Evolutionary conservation across 2,113 vertebrate genomes (phyloP), one percentile per base, ranked within the genome.

Genomic region (Cinclus mexicanus): DNA sequence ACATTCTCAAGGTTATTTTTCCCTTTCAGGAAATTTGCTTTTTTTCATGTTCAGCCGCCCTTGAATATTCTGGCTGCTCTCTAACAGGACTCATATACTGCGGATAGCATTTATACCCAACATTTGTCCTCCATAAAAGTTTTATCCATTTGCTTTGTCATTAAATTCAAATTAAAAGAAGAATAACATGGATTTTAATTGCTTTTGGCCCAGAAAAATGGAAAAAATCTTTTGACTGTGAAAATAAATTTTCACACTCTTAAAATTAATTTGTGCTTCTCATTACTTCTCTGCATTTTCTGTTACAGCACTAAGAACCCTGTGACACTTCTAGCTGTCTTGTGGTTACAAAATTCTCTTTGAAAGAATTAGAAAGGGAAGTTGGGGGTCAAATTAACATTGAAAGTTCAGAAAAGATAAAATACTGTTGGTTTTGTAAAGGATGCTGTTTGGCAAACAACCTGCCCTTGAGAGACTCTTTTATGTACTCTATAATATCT

Each of bases 131-230:
- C 39, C 41, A 82, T 53, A 93, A 95, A 95, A 47, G 14, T 93
- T 97, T 95, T 87, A 93, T 71, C 25, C 47, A 89, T 69, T 19
- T 78, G 17, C 15, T 22, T 41, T 90, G 25, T 90, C 67, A 44
- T 93, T 96, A 92, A 93, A 97, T 93, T 93, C 24, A 95, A 97
- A 95, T 79, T 21, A 87, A 94, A 65, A 87, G 3, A 72, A 31
- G 92, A 93, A 89, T 74, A 47, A 50, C 47, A 65, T 35, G 9
- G 22, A 74, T 41, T 89, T 92, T 74, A 87, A 90, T 59, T 97
- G 37, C 74, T 76, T 95, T 95, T 96, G n/a, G 14, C 22, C 87
- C 25, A 83, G 69, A 96, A 96, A 91, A 75, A 91, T 61, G 10
- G 42, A 94, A 77, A 22, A 74, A 5, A 84, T 91, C 31, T 86